These are phyloP conservation scores for Thripadectes ignobilis DNA, from an alignment of 2,797 vertebrate species.

Conservation along the genomic window DNA sequence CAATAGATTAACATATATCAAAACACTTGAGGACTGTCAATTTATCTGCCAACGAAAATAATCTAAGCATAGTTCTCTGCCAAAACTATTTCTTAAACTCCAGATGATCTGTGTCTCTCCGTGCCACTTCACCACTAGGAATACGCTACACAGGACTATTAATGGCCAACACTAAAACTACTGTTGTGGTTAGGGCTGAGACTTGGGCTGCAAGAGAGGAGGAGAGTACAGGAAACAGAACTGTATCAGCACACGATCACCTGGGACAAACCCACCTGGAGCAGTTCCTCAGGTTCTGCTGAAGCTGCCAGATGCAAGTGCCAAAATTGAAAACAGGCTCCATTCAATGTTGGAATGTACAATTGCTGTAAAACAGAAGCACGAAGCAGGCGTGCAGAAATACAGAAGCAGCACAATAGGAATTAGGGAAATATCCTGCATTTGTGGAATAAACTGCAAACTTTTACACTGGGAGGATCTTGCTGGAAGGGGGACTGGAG, in stretches of 20 bases:
- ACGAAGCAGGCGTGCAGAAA: neutral
- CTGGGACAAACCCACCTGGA: neutral
- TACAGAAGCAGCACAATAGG: neutral
- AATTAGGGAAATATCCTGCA: neutral
- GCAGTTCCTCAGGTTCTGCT: neutral
- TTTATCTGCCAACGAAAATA: constrained; percentile 28
- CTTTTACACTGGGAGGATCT: neutral
- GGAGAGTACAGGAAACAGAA: neutral
- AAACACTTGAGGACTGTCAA: neutral
- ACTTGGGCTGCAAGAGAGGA: neutral
- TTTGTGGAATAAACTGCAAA: neutral
- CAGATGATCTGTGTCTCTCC: neutral
- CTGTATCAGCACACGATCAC: neutral
- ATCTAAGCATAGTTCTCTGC: neutral
- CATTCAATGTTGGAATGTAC: neutral
- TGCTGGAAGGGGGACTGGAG: neutral
- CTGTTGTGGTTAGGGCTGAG: neutral
- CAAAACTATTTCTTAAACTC: neutral
- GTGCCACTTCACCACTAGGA: neutral
- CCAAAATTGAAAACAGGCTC: neutral
- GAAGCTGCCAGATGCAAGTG: neutral
- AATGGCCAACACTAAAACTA: neutral
- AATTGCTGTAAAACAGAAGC: neutral
- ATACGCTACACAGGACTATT: neutral
- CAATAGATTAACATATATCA: constrained; percentile 32